Evolutionary conservation across 2,113 vertebrate species (phyloP).

Genomic region (Hipposideros armiger): DNA sequence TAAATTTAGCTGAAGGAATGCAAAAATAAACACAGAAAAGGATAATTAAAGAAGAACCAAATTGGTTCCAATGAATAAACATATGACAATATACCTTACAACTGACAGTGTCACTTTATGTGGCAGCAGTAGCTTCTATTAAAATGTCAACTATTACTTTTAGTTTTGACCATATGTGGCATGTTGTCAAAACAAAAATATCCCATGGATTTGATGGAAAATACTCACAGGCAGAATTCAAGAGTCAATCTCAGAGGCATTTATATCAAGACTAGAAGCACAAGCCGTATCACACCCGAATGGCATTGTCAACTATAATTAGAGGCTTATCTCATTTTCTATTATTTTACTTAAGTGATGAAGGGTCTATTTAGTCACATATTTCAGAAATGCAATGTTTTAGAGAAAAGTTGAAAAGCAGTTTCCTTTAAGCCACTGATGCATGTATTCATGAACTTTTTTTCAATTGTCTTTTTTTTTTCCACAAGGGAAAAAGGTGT

Average conservation of each 20-base stretch:
- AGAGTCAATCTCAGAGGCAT: neutral
- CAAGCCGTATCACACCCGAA: neutral
- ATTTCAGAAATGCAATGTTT: neutral
- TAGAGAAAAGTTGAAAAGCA: neutral
- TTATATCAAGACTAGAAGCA: neutral
- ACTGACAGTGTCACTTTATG: neutral
- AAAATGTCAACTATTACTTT: neutral
- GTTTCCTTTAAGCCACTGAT: neutral
- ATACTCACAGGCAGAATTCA: neutral
- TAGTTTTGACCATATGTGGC: neutral
- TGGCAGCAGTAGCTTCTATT: neutral
- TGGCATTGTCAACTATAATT: constrained; percentile 27
- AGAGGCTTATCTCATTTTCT: constrained; percentile 5
- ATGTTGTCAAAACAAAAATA: constrained; percentile 22
- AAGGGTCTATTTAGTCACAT: neutral
- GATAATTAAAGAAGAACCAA: neutral
- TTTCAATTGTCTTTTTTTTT: neutral
- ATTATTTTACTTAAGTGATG: constrained; percentile 4
- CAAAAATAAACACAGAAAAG: neutral
- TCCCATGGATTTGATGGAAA: neutral
- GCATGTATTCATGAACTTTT: constrained; percentile 37
- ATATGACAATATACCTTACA: neutral
- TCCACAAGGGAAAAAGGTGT: neutral
- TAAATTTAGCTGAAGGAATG: neutral
- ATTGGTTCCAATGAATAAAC: neutral